Conservation (phyloP, 1,140 invertebrate species). For the Philotrypesis tridentata region DNA sequence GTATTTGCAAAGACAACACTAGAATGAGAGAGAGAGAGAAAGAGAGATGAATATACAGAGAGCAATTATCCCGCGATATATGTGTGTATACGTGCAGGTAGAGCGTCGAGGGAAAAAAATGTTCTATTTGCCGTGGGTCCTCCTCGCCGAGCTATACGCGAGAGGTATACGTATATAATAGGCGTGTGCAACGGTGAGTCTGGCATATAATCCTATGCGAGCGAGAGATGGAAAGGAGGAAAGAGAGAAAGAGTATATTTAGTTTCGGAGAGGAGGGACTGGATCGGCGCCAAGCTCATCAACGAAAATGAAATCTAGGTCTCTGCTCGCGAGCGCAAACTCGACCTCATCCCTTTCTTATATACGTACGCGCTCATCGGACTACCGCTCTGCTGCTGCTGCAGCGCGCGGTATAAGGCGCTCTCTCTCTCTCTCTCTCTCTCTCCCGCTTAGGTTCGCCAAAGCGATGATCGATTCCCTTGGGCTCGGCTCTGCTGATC, state of each 20-base stretch:
- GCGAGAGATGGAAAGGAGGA: conserved; percentile 14
- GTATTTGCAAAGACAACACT: too few relatives aligned
- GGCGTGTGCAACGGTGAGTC: too few relatives aligned
- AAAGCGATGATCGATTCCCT: background rate
- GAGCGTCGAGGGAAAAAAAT: background rate
- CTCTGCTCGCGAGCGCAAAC: conserved; percentile 56
- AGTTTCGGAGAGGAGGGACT: conserved; percentile 60
- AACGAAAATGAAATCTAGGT: conserved; percentile 75
- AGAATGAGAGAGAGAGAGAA: too few relatives aligned
- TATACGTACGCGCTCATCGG: too few relatives aligned
- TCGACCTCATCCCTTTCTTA: conserved; percentile 43
- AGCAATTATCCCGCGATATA: background rate
- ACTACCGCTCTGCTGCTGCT: background rate
- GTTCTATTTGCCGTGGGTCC: background rate
- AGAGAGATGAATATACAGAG: background rate
- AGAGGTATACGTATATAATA: background rate
- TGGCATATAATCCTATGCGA: background rate
- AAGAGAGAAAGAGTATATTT: conserved; percentile 71
- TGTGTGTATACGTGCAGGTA: background rate
- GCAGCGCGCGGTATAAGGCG: background rate
- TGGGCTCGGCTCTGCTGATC: too few relatives aligned
- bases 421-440: too few relatives aligned
- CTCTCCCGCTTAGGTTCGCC: background rate
- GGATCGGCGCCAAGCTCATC: conserved; percentile 72
- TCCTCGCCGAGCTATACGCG: background rate